Evolutionary conservation across 2,113 vertebrate genomes (phyloP).

Genomic region (Lamprologus callipterus): DNA sequence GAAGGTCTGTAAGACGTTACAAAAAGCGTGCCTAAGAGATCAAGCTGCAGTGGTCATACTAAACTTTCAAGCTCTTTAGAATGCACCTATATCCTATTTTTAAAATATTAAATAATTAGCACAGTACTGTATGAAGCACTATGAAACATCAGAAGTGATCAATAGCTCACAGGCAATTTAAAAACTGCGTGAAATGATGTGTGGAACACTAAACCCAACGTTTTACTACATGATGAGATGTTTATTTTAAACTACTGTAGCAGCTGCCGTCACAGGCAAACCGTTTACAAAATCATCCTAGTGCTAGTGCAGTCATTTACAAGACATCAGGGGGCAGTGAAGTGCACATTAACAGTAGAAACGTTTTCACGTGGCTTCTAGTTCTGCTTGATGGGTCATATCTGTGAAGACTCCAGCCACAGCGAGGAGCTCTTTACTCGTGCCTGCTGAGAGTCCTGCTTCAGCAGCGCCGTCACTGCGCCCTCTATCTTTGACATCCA

Average conservation of each 20-base stretch:
- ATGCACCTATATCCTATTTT: accelerated
- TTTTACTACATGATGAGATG: neutral
- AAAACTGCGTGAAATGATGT: neutral
- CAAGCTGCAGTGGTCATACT: neutral
- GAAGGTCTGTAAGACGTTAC: neutral
- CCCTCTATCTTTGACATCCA: constrained; percentile 81
- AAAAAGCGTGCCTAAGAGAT: neutral
- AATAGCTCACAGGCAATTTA: neutral
- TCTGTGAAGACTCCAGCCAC: constrained; percentile 75
- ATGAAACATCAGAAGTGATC: neutral
- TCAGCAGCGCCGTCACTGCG: constrained; percentile 66
- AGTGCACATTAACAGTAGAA: constrained; percentile 6
- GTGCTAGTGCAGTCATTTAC: constrained; percentile 2
- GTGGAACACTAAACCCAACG: neutral
- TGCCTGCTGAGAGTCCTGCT: constrained; percentile 58
- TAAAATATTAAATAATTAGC: neutral
- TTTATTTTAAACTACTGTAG: constrained; percentile 44
- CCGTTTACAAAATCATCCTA: constrained; percentile 39
- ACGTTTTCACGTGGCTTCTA: neutral
- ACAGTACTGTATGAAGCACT: neutral
- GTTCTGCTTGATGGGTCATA: constrained; percentile 41
- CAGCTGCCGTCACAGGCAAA: constrained; percentile 16
- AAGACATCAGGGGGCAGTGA: neutral
- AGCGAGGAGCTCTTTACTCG: constrained; percentile 50
- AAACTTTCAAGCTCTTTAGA: neutral